phyloP scores from a whole-genome alignment of 2,113 vertebrate genomes.

The Eretmochelys imbricata region DNA sequence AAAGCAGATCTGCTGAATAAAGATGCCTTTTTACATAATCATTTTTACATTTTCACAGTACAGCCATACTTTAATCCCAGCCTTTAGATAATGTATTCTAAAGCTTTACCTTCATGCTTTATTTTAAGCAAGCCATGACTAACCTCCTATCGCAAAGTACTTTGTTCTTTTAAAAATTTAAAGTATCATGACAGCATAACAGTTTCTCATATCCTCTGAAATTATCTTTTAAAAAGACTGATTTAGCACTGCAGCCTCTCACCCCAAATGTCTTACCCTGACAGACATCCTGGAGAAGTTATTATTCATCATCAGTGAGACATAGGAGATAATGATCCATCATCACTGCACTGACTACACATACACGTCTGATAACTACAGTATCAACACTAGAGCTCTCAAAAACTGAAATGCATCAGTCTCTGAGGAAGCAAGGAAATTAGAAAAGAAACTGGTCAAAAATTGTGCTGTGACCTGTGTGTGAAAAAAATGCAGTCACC shows the following conservation, averaged over 20 bases:
- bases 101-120: neutral
- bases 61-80: neutral
- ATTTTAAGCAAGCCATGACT: neutral
- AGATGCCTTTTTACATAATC: neutral
- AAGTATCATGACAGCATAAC: neutral
- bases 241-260: accelerated
- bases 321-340: neutral
- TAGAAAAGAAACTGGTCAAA: slow-evolving; percentile 18
- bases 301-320: accelerated
- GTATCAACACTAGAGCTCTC: neutral
- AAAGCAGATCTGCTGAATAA: neutral
- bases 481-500: slow-evolving; percentile 24
- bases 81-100: neutral
- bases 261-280: neutral
- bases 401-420: neutral
- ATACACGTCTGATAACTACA: neutral
- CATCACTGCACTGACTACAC: neutral
- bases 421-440: neutral
- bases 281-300: accelerated
- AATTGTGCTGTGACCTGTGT: slow-evolving; percentile 45
- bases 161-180: neutral
- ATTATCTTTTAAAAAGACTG: neutral
- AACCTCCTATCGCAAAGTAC: neutral
- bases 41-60: neutral
- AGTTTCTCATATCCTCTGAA: neutral